Evolutionary conservation across 2,888 invertebrate genomes (phyloP), one percentile per base, ranked within the genome.

Genomic region (Ophonus ardosiacus): DNA sequence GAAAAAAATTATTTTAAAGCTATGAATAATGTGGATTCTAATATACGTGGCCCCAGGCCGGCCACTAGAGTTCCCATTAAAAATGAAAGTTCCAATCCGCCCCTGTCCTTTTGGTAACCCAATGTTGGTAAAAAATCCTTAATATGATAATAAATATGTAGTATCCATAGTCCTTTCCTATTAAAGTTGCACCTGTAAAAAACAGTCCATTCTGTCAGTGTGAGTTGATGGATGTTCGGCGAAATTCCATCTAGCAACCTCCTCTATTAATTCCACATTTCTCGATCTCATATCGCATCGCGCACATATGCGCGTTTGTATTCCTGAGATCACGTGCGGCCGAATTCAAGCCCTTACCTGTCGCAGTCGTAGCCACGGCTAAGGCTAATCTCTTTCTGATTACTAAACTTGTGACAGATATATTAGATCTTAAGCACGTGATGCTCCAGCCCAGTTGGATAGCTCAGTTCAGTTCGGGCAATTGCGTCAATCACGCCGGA

Each of bases 351-450:
- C 57, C 21, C 74, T 15, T 38, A 83, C 76, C 61, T 76, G 74
- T 17, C 78, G 56, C 15, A 31, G 31, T 31, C 31, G 31, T 31
- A 31, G 8, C 61, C 43, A 51, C 43, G 43, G 43, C 43, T 51
- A 51, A 51, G 61, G 88, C 89, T 91, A 91, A 91, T 90, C 90
- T 90, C 89, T 90, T 90, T 90, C 90, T 90, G 91, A 91, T 91
- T 90, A 90, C 90, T 89, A 88, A 90, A 90, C 89, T 91, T 91
- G 85, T 90, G 90, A 90, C 91, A 89, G 90, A 90, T 90, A 91
- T 91, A 90, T 91, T 90, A 90, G 90, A 88, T 89, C 89, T 89
- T 79, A 83, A 83, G 78, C 79, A 78, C 74, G 83, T 83, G 83
- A 68, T 63, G 83, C 43, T 57, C 40, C 31, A 57, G 8, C n/a